A percentile compares a stretch with the other conserved stretches of the same genome.
These are phyloP conservation scores for Alcis repandata DNA, from an alignment of 2,888 invertebrate species.

Conservation along the genomic window DNA sequence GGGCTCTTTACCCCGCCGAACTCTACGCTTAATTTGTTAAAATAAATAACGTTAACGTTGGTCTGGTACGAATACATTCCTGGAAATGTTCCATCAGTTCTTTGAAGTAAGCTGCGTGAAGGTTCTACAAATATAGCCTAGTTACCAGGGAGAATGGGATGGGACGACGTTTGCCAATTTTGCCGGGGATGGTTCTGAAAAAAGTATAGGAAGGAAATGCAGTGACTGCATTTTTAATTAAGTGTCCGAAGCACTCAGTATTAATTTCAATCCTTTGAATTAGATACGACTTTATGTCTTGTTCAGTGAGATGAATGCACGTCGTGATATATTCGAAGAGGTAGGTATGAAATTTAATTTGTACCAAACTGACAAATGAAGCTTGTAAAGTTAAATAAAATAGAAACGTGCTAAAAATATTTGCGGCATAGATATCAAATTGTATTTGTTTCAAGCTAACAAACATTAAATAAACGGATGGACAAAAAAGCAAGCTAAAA, in stretches of 20 bases:
- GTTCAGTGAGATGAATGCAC: too few species aligned
- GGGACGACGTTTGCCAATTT: neutral
- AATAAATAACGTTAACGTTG: conserved; percentile 32
- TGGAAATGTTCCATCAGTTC: conserved; percentile 14
- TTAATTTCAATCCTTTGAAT: neutral
- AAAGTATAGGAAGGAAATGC: neutral
- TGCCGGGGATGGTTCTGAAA: neutral
- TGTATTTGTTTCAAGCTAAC: too few species aligned
- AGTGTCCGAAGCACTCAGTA: conserved; percentile 4
- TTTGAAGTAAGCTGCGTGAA: conserved; percentile 8
- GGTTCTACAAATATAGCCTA: neutral
- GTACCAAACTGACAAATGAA: too few species aligned
- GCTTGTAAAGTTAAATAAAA: too few species aligned
- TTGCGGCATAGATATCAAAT: too few species aligned
- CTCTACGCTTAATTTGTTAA: conserved; percentile 42
- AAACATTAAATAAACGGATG: too few species aligned
- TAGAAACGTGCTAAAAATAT: too few species aligned
- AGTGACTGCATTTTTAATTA: conserved; percentile 1
- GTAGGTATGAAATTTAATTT: too few species aligned
- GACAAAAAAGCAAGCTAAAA: too few species aligned
- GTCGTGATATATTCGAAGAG: too few species aligned
- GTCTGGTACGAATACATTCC: conserved; percentile 19
- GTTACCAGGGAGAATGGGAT: neutral
- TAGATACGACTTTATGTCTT: neutral
- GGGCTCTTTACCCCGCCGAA: conserved; percentile 30